Percentiles rank a stretch among this genome's conserved stretches.
Evolutionary conservation across 2,797 vertebrate genomes (phyloP).

Genomic region (Phrynocephalus forsythii): DNA sequence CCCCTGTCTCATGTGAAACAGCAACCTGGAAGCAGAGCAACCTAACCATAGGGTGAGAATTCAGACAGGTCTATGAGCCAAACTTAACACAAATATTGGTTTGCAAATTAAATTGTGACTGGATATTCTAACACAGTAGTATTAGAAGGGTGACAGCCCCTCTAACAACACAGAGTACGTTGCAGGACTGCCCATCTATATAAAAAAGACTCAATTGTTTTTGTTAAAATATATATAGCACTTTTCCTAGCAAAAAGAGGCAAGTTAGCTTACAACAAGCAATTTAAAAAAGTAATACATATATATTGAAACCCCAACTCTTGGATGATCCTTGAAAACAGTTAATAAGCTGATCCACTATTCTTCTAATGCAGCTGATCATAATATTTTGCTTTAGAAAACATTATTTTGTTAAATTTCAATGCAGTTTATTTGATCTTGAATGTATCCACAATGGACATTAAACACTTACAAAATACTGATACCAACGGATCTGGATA

Average conservation of each 20-base stretch:
- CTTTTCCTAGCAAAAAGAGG: background rate
- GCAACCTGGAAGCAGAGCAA: background rate
- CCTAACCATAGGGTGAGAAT: background rate
- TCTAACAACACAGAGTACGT: background rate
- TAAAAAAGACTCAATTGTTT: background rate
- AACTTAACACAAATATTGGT: background rate
- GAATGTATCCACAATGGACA: too few relatives aligned
- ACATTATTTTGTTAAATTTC: too few relatives aligned
- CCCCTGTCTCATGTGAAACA: background rate
- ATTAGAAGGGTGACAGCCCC: background rate
- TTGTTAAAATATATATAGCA: background rate
- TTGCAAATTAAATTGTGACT: background rate
- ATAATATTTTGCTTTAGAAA: too few relatives aligned
- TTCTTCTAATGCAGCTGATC: too few relatives aligned
- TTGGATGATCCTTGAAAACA: too few relatives aligned
- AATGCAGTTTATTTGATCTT: too few relatives aligned
- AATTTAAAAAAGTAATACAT: background rate
- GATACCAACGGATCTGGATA: background rate
- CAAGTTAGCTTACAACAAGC: background rate
- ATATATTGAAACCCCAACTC: background rate
- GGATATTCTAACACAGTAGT: background rate
- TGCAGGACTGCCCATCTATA: background rate
- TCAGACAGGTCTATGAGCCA: background rate
- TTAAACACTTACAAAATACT: background rate
- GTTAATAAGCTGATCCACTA: too few relatives aligned